A percentile compares a stretch with the other conserved stretches of the same genome.
Evolutionary conservation across 2,888 invertebrate genomes (phyloP).

Genomic region (Himalopsyche japonica): DNA sequence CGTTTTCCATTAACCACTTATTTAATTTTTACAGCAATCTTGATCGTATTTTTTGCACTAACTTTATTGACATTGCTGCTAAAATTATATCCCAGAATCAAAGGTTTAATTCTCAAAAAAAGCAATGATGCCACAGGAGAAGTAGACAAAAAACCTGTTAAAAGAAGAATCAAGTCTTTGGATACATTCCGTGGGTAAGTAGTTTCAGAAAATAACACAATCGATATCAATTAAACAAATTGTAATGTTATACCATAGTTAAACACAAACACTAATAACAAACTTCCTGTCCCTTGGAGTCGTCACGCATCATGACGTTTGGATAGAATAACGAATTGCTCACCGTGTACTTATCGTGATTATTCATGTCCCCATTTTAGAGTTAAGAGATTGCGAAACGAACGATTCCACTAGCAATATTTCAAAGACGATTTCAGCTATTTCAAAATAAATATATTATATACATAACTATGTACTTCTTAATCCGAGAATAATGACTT

Average conservation of each 20-base stretch:
- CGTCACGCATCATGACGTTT: no score
- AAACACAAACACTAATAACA: no score
- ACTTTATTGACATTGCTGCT: slow-evolving; percentile 43
- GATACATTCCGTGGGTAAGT: slow-evolving; percentile 81
- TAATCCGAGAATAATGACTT: no score
- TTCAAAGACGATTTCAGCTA: not conserved
- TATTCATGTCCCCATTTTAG: no score
- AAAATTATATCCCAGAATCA: slow-evolving; percentile 34
- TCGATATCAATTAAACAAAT: not conserved
- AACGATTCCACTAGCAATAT: not conserved
- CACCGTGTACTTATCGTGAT: no score
- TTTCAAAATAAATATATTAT: no score
- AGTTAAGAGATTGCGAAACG: no score
- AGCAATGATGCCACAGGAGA: slow-evolving; percentile 6
- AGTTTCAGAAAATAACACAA: not conserved
- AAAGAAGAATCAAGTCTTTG: slow-evolving; percentile 65
- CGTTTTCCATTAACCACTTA: no score
- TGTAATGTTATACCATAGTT: no score
- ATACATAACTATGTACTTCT: no score
- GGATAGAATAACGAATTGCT: no score
- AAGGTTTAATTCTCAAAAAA: slow-evolving; percentile 22
- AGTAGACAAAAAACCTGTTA: slow-evolving; percentile 42
- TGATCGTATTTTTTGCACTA: slow-evolving; percentile 50
- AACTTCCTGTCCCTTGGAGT: no score
- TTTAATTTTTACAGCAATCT: slow-evolving; percentile 47